A percentile compares a stretch with the other conserved stretches of the same genome.
Evolutionary conservation across 1,140 invertebrate species (phyloP).

Genomic region (Hermetia illucens): DNA sequence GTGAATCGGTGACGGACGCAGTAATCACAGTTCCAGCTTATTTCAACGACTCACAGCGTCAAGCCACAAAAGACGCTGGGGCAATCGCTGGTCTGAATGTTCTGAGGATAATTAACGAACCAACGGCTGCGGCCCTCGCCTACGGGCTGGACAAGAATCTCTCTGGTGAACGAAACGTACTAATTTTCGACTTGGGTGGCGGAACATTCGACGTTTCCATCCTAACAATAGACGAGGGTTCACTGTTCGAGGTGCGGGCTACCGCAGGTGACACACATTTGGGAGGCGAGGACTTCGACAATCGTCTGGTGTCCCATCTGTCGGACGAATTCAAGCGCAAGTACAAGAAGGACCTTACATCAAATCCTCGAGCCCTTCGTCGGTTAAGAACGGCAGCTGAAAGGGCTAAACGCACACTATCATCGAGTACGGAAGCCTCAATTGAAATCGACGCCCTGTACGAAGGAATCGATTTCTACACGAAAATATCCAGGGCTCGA

Average conservation of each 20-base stretch:
- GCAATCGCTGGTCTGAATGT: conserved; percentile 51
- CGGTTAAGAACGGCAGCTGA: conserved; percentile 62
- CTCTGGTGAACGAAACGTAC: conserved; percentile 58
- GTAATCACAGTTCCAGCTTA: conserved; percentile 45
- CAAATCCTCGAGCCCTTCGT: conserved; percentile 60
- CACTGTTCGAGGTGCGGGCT: conserved; percentile 60
- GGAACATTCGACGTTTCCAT: conserved; percentile 77
- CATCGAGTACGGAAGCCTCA: conserved; percentile 50
- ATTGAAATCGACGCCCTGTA: conserved; percentile 59
- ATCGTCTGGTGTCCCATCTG: conserved; percentile 67
- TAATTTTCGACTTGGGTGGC: conserved; percentile 60
- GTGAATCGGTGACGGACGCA: conserved; percentile 46
- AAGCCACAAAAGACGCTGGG: conserved; percentile 50
- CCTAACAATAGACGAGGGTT: conserved; percentile 71
- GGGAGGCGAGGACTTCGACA: conserved; percentile 64
- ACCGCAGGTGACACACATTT: conserved; percentile 63
- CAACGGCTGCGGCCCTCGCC: conserved; percentile 56
- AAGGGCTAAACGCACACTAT: conserved; percentile 49
- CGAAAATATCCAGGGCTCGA: conserved; percentile 64
- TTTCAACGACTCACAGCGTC: conserved; percentile 49
- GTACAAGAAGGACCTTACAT: conserved; percentile 61
- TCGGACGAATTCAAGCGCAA: conserved; percentile 69
- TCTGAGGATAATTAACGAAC: conserved; percentile 57
- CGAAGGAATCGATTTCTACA: conserved; percentile 72
- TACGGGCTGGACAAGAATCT: conserved; percentile 64